Base-by-base conservation (phyloP, 2,797 vertebrate genomes). In the Poliocrania exsul region DNA sequence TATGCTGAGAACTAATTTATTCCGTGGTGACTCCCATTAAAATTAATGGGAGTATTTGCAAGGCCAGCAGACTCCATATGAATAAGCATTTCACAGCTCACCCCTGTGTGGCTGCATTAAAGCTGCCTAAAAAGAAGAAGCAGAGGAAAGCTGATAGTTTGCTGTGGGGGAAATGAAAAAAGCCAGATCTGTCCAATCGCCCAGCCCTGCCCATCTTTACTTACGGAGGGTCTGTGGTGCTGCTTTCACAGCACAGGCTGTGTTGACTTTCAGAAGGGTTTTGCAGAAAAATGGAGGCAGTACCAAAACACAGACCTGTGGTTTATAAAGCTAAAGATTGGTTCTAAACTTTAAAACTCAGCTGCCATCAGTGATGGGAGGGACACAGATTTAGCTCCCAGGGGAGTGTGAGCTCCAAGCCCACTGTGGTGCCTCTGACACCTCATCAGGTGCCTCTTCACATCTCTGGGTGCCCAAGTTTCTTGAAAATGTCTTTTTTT, bases 1-100 rank as follows among this genome's bases (percentile, higher is more conserved):
- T 77, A 14, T 64, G 94, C 84, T 80, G 86, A 91, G 64, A 67
- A 46, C 29, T 73, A 28, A 95, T 94, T 96, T 92, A 87, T 94
- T 71, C 90, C 16, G 6, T 60, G 65, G 60, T 1, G 29, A 31
- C 44, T 90, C 58, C 74, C 57, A 42, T 78, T 77, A 87, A 67
- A 90, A 89, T 93, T 61, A 82, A 89, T 44, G 53, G 74, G 40
- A 40, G 42, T 28, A 64, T 24, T 31, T 71, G 78, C 60, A 46
- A 64, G 57, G 83, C 71, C 83, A 95, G 86, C 85, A 71, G 26
- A 20, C 60, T 65, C 7, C 3, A 4, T 44, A 74, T 70, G 90
- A 91, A 58, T 24, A 40, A 72, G 31, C 54, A 79, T 86, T 89
- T 87, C 92, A 86, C 78, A 88, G 65, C 73, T 93, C 83, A 70